Evolutionary conservation across 2,888 invertebrate species (phyloP), one percentile per base, ranked within the genome.

Genomic region (Ptycholaimellus sp.): DNA sequence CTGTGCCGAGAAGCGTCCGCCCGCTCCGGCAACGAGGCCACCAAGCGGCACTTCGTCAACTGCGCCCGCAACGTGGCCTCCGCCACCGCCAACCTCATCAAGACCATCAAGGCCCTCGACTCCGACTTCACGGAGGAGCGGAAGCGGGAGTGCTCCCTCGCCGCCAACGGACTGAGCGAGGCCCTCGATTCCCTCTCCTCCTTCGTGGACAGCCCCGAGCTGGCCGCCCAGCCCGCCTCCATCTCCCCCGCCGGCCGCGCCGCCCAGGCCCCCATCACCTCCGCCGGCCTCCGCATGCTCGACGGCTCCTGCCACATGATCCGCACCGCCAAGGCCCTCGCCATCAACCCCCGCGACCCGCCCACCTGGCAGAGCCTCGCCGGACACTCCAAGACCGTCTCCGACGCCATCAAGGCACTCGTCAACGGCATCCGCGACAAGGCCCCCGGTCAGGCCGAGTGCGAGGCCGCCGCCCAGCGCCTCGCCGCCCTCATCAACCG

Each of bases 11-110:
- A 74, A 36, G 90, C 93, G 1, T 85, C 85, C 22, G 76, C 78
- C 44, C 77, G 77, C 54, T 82, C 83, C 40, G 81, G 81, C 60
- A 79, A 85, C 1, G 76, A 77, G 3, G 46, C 42, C 28, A 83
- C 83, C 38, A 90, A 90, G 64, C 65, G 85, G 23, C 87, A 87
- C 61, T 90, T 96, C 61, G 87, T 96, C 37, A 83, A 90, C 58
- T 78, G 82, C 45, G 93, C 93, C 37, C 85, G 87, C 59, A 85
- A 90, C 53, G 83, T 96, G 2, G 93, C 93, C 35, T 81, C 81
- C 61, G 80, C 80, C 16, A 96, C 96, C 1, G 80, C 87, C 0
- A 72, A 73, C 44, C 69, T 96, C 17, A 90, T 96, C 17, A 81
- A 79, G 59, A 79, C 83, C 59, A 87, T 93, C 51, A 93, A 90